phyloP scores from a whole-genome alignment of 2,113 vertebrate genomes.

The Sclerurus mexicanus region DNA sequence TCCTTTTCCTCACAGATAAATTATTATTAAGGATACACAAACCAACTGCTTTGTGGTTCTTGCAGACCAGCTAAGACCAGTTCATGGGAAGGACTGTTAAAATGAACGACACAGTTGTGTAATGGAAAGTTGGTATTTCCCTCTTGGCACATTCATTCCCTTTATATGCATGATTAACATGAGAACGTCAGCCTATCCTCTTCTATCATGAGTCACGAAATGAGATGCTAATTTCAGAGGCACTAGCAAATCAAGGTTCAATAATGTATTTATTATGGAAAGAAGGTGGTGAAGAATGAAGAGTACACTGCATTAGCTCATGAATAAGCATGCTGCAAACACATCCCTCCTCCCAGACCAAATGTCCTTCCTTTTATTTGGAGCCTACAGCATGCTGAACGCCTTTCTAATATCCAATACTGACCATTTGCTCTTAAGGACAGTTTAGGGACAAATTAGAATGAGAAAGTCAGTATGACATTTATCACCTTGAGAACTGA shows the following conservation, averaged over 20 bases:
- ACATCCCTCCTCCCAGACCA: not conserved
- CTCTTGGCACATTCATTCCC: not conserved
- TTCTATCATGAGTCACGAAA: not conserved
- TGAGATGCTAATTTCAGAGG: not conserved
- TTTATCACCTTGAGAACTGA: not conserved
- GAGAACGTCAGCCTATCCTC: not conserved
- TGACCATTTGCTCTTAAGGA: not conserved
- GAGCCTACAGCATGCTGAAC: not conserved
- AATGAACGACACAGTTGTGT: not conserved
- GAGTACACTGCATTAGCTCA: not conserved
- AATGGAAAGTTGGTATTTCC: not conserved
- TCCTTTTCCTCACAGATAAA: not conserved
- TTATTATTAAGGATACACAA: not conserved
- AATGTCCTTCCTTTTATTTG: not conserved
- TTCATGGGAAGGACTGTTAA: not conserved
- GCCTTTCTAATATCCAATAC: not conserved
- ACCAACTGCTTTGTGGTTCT: not conserved
- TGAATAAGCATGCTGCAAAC: not conserved
- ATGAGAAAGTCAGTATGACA: not conserved
- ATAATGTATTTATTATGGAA: not conserved
- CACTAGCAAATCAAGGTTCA: not conserved
- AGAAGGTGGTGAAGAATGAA: not conserved
- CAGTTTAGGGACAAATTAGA: not conserved
- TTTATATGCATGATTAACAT: not conserved
- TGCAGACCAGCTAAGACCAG: not conserved